Conservation (phyloP, 1,140 invertebrate genomes). For the Diachasmimorpha longicaudata region DNA sequence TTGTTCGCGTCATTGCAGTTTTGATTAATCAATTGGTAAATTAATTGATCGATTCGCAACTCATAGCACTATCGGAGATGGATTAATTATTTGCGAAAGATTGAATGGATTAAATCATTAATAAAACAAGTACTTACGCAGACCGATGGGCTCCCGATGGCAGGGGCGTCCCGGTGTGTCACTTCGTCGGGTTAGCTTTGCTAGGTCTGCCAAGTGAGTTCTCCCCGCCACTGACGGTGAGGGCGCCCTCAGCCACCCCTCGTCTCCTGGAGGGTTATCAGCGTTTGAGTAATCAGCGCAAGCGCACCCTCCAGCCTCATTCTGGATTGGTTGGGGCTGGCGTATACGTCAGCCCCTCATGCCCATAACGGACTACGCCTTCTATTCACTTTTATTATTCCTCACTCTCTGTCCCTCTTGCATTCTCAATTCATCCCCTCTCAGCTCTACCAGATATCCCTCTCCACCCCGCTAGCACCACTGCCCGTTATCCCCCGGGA, state of each 20-base stretch:
- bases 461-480: not conserved
- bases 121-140: constrained; percentile 54
- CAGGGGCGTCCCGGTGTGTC: constrained; percentile 63
- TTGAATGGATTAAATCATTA: not conserved
- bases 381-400: not conserved
- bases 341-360: constrained; percentile 42
- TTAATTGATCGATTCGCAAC: too few species aligned
- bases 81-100: too few species aligned
- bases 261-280: constrained; percentile 15
- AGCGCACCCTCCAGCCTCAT: not conserved
- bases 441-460: not conserved
- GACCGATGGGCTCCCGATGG: constrained; percentile 59
- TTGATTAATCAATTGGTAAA: too few species aligned
- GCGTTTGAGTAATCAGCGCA: not conserved
- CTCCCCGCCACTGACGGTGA: constrained; percentile 61
- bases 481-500: constrained; percentile 16
- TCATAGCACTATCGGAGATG: too few species aligned
- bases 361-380: constrained; percentile 19
- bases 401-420: not conserved
- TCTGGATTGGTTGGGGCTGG: constrained; percentile 6
- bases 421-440: not conserved
- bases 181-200: constrained; percentile 63
- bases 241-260: constrained; percentile 24
- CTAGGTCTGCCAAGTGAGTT: constrained; percentile 65
- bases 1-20: too few species aligned